phyloP scores from a whole-genome alignment of 2,888 invertebrate species.

The Embidobia sp. region DNA sequence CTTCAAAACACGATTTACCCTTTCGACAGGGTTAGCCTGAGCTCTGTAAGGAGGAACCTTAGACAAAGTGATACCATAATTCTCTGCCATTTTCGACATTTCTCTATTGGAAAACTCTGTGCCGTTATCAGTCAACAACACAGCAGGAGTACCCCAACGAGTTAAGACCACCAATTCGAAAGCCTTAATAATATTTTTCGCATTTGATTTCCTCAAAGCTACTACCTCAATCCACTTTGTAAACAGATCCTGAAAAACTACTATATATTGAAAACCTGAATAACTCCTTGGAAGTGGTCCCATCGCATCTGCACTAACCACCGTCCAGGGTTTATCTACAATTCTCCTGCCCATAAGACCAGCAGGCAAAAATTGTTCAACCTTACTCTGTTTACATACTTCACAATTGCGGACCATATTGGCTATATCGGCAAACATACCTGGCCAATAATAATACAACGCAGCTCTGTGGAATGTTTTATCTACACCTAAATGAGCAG shows the following conservation, averaged over 20 bases:
- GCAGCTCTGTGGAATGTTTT: slow-evolving; percentile 56
- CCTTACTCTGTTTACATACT: slow-evolving; percentile 58
- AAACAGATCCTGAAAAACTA: slow-evolving; percentile 67
- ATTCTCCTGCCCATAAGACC: slow-evolving; percentile 40
- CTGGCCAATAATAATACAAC: slow-evolving; percentile 66
- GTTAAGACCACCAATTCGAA: slow-evolving; percentile 11
- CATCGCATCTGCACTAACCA: slow-evolving; percentile 60
- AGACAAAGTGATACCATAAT: slow-evolving; percentile 4
- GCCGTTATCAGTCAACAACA: slow-evolving; percentile 16
- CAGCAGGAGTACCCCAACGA: slow-evolving; percentile 20
- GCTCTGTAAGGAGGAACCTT: slow-evolving; percentile 7
- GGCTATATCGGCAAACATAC: slow-evolving; percentile 56
- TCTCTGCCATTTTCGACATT: background rate
- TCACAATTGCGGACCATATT: slow-evolving; percentile 55
- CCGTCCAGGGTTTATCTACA: slow-evolving; percentile 52
- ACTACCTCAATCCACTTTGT: slow-evolving; percentile 33
- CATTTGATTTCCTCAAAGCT: slow-evolving; percentile 10
- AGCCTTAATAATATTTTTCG: slow-evolving; percentile 1
- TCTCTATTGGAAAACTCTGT: slow-evolving; percentile 19
- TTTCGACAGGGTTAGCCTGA: slow-evolving; percentile 54
- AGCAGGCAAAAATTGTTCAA: background rate
- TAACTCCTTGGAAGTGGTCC: slow-evolving; percentile 63
- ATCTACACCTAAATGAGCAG: slow-evolving; percentile 12
- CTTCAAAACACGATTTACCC: slow-evolving; percentile 8
- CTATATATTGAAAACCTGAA: slow-evolving; percentile 22